These are phyloP conservation scores for Mobula birostris DNA, from an alignment of 2,113 vertebrate genomes.

Conservation along the genomic window DNA sequence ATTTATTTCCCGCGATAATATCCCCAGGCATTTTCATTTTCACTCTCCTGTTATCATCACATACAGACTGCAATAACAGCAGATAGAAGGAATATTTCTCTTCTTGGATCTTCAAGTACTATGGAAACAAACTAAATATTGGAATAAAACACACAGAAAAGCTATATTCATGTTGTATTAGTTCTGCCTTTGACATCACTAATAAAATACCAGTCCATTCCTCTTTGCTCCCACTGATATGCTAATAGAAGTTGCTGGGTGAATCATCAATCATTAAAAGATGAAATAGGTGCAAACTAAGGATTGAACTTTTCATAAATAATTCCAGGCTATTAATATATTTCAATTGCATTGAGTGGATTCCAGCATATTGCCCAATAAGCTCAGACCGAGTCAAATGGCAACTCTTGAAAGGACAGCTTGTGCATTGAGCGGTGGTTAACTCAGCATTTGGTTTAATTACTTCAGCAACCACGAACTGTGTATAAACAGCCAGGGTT, in stretches of 20 bases:
- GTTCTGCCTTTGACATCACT: background rate
- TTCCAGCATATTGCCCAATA: background rate
- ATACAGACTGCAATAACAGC: background rate
- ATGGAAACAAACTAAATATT: background rate
- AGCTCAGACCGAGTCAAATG: background rate
- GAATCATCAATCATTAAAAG: conserved; percentile 1
- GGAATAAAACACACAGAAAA: background rate
- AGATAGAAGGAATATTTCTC: background rate
- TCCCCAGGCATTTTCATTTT: background rate
- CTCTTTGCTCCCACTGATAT: background rate
- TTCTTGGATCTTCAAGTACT: background rate
- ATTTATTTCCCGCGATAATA: background rate
- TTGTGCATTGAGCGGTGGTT: background rate
- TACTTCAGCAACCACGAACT: background rate
- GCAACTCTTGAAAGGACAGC: background rate
- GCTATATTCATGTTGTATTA: background rate
- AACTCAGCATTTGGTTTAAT: background rate
- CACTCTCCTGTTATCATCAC: background rate
- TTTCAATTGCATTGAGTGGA: background rate
- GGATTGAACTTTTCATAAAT: background rate
- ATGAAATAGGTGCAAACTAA: background rate
- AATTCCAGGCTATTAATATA: background rate
- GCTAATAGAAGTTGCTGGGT: background rate
- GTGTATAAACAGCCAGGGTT: background rate
- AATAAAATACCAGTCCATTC: background rate